Conservation (phyloP, 2,797 vertebrate species). For the Microctenopoma steveboyesi region DNA sequence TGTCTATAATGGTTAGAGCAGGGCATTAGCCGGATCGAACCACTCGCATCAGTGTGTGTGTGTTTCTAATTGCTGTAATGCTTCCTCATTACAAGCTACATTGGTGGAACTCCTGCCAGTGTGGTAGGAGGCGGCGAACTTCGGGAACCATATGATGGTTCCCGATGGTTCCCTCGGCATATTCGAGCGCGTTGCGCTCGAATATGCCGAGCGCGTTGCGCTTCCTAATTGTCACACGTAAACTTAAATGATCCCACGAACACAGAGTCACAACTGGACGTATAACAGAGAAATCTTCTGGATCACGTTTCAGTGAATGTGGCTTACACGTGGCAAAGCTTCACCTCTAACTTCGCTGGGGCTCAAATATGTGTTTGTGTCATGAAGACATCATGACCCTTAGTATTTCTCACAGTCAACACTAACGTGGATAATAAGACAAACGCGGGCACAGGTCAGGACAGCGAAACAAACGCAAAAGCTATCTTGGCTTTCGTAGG, state of each 20-base stretch:
- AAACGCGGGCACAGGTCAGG: conserved; percentile 23
- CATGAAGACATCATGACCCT: neutral
- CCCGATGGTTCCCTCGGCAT: too few relatives aligned
- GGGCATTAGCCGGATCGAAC: conserved; percentile 6
- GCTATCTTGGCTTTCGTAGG: conserved; percentile 25
- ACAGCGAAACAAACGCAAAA: conserved; percentile 20
- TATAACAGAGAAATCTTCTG: neutral
- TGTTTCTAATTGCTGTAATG: conserved; percentile 40
- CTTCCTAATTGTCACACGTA: conserved; percentile 8
- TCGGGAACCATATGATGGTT: conserved; percentile 27
- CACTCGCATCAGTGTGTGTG: conserved; percentile 3
- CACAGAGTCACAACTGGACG: neutral
- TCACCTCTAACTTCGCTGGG: conserved; percentile 1
- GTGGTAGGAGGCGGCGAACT: conserved; percentile 49
- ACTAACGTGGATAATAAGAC: conserved; percentile 9
- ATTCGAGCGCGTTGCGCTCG: too few relatives aligned
- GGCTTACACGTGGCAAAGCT: neutral
- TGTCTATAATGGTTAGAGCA: neutral
- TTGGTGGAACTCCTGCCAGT: conserved; percentile 47
- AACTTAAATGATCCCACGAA: conserved; percentile 8
- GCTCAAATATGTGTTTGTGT: neutral
- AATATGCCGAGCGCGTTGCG: too few relatives aligned
- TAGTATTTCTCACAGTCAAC: conserved; percentile 18
- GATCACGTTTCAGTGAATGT: conserved; percentile 17
- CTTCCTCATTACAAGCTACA: conserved; percentile 48